A percentile compares a stretch with the other conserved stretches of the same genome.
Evolutionary conservation across 1,140 invertebrate species (phyloP).

Genomic region (Drosophila carrolli): DNA sequence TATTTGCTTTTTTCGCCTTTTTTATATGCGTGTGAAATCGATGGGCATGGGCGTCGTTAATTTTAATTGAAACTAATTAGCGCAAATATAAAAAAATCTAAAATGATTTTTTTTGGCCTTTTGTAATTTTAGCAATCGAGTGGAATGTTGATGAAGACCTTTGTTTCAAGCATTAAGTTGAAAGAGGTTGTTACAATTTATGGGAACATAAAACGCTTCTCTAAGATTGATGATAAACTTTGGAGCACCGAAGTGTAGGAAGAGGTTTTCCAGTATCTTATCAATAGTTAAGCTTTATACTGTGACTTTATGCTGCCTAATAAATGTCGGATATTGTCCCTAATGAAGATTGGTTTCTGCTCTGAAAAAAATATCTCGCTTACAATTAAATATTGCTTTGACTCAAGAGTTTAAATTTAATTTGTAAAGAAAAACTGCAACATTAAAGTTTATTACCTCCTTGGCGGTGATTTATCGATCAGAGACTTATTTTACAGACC

Average conservation of each 20-base stretch:
- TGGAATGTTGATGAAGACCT: conserved; percentile 23
- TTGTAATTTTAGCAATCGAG: conserved; percentile 35
- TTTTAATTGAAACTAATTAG: conserved; percentile 83
- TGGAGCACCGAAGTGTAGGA: background rate
- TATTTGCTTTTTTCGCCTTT: conserved; percentile 13
- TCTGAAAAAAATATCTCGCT: too few species aligned
- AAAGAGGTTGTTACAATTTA: conserved; percentile 16
- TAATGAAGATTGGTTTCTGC: background rate
- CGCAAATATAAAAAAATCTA: conserved; percentile 61
- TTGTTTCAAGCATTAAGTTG: background rate
- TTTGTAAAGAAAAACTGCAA: background rate
- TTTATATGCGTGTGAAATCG: conserved; percentile 75
- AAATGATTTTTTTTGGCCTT: conserved; percentile 24
- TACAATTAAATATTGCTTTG: too few species aligned
- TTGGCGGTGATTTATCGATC: conserved; percentile 25
- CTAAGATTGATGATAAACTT: conserved; percentile 26
- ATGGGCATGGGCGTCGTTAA: conserved; percentile 70
- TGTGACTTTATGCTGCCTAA: background rate
- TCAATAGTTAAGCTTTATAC: background rate
- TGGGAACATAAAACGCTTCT: conserved; percentile 11
- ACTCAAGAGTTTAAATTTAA: background rate
- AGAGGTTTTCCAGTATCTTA: conserved; percentile 12
- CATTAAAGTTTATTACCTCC: conserved; percentile 4
- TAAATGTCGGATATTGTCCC: conserved; percentile 5
- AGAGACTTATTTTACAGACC: conserved; percentile 13